Conservation (phyloP, 2,113 vertebrate species). For the Pygoscelis antarcticus region DNA sequence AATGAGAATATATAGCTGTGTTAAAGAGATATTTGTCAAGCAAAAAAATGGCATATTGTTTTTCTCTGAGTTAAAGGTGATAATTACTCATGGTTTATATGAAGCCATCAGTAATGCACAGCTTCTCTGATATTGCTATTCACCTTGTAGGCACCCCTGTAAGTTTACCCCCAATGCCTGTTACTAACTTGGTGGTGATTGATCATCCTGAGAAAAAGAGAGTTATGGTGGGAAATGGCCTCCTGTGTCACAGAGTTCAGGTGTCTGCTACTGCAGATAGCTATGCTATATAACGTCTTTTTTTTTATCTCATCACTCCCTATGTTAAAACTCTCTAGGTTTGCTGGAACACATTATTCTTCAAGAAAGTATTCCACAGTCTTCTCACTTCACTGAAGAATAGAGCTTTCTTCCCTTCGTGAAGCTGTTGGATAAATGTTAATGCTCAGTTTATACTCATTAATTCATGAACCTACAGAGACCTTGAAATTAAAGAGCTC, state of each 20-base stretch:
- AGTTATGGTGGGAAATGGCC: not conserved
- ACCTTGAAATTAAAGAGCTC: not conserved
- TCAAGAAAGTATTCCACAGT: not conserved
- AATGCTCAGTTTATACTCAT: not conserved
- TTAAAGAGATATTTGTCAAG: slow-evolving; percentile 29
- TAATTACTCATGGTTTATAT: slow-evolving; percentile 27
- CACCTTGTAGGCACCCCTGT: not conserved
- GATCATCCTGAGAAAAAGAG: not conserved
- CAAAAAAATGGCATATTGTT: slow-evolving; percentile 14
- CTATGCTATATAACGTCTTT: not conserved
- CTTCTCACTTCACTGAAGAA: not conserved
- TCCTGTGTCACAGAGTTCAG: not conserved
- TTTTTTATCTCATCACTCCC: not conserved
- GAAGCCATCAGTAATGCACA: not conserved
- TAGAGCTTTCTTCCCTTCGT: not conserved
- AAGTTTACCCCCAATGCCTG: not conserved
- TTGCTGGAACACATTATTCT: not conserved
- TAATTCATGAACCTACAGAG: not conserved
- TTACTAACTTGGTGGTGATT: not conserved
- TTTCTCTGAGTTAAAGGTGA: slow-evolving; percentile 17
- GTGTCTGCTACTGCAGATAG: not conserved
- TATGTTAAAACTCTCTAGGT: not conserved
- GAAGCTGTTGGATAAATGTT: not conserved
- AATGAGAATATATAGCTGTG: not conserved
- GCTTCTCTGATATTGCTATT: not conserved